Evolutionary conservation across 1,140 invertebrate species (phyloP).

Genomic region (Microvelia longipes): DNA sequence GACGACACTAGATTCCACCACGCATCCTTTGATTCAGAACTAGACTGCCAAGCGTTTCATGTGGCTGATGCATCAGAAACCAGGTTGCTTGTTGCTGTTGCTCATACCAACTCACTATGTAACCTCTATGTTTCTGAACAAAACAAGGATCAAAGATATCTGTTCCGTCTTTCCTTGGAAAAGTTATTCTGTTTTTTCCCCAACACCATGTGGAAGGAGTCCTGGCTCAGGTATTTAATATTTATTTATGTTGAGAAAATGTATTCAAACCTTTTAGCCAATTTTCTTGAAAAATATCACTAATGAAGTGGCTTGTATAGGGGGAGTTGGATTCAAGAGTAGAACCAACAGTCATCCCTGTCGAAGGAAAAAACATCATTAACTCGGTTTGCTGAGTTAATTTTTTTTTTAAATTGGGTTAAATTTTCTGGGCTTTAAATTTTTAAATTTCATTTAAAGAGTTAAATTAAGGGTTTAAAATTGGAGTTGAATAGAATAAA

Average conservation of each 20-base stretch:
- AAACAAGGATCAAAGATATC: conserved; percentile 31
- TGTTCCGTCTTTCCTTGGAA: conserved; percentile 63
- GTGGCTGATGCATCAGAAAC: conserved; percentile 65
- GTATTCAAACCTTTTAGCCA: too few species aligned
- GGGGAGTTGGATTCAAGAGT: too few species aligned
- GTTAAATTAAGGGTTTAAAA: too few species aligned
- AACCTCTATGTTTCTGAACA: conserved; percentile 66
- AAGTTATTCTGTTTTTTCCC: conserved; percentile 71
- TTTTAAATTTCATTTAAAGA: too few species aligned
- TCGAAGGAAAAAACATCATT: too few species aligned
- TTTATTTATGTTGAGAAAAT: neutral
- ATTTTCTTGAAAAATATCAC: too few species aligned
- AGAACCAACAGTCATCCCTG: too few species aligned
- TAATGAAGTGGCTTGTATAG: too few species aligned
- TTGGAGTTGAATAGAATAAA: too few species aligned
- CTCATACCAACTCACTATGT: conserved; percentile 51
- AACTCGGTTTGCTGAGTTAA: too few species aligned
- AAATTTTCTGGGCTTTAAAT: too few species aligned
- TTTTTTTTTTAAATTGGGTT: too few species aligned
- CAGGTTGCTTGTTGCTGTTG: conserved; percentile 67
- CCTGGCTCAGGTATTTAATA: conserved; percentile 70
- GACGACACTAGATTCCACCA: conserved; percentile 43
- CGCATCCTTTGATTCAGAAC: conserved; percentile 55
- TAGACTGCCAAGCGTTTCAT: conserved; percentile 53
- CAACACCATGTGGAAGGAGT: conserved; percentile 50